Conservation (phyloP, 2,797 vertebrate genomes). For the Clarias pachynema region DNA sequence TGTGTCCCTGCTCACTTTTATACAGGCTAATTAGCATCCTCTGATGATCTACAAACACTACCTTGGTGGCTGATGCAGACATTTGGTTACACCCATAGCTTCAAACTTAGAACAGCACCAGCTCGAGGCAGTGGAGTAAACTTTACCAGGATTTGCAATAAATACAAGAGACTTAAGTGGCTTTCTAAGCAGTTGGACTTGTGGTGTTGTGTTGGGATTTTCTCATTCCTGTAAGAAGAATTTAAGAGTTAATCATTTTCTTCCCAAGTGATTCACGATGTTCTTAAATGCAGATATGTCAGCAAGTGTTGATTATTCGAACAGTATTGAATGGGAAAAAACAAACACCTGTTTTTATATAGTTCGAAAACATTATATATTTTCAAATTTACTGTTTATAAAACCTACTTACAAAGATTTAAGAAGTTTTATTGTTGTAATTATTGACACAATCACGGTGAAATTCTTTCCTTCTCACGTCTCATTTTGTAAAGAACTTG, state of each 20-base stretch:
- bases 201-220: not conserved
- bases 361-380: too few relatives aligned
- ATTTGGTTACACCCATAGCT: conserved; percentile 31
- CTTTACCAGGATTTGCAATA: not conserved
- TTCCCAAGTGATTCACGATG: not conserved
- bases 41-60: conserved; percentile 27
- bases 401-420: not conserved
- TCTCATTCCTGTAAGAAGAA: not conserved
- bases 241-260: not conserved
- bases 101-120: conserved; percentile 30
- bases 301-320: not conserved
- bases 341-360: too few relatives aligned
- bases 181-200: too few relatives aligned
- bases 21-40: conserved; percentile 42
- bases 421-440: too few relatives aligned
- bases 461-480: too few relatives aligned
- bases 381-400: not conserved
- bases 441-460: not conserved
- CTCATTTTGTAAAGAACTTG: too few relatives aligned
- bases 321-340: not conserved
- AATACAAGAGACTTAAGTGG: not conserved
- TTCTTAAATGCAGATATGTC: not conserved
- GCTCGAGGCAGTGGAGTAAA: not conserved
- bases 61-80: conserved; percentile 29
- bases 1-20: conserved; percentile 25